Percentiles rank a stretch among this genome's conserved stretches.
phyloP scores from a whole-genome alignment of 2,113 vertebrate genomes.

The Caretta caretta region DNA sequence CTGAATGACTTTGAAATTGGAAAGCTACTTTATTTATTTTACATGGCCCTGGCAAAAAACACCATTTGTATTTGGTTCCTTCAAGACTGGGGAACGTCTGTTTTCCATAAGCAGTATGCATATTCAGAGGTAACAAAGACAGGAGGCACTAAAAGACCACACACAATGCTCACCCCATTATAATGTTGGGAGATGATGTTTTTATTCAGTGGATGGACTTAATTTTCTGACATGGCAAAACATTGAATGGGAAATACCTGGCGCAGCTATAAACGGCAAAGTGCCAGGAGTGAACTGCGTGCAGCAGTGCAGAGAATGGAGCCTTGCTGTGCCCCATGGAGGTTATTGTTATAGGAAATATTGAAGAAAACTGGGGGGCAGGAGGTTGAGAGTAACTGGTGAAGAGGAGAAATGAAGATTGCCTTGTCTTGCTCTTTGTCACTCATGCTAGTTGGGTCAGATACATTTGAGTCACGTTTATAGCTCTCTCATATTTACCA shows the following conservation, averaged over 20 bases:
- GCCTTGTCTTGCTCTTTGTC: background rate
- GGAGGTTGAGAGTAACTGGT: background rate
- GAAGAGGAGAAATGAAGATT: background rate
- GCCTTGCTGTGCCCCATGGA: background rate
- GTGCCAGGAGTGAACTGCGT: background rate
- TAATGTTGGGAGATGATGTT: background rate
- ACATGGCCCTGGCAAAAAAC: background rate
- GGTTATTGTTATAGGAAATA: background rate
- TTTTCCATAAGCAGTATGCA: background rate
- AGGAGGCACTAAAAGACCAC: background rate
- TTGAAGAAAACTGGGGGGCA: background rate
- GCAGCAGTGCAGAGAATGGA: background rate
- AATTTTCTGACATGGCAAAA: background rate
- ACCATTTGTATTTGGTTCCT: background rate
- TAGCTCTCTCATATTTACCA: background rate
- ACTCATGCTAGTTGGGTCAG: background rate
- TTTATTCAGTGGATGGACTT: background rate
- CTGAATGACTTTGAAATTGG: background rate
- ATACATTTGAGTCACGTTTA: background rate
- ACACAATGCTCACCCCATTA: background rate
- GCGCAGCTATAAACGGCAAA: background rate
- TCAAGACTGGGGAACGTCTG: background rate
- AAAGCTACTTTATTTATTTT: background rate
- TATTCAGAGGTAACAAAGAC: background rate
- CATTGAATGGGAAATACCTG: background rate